These are phyloP conservation scores for Myotis davidii DNA, from an alignment of 2,113 vertebrate species.

Conservation along the genomic window DNA sequence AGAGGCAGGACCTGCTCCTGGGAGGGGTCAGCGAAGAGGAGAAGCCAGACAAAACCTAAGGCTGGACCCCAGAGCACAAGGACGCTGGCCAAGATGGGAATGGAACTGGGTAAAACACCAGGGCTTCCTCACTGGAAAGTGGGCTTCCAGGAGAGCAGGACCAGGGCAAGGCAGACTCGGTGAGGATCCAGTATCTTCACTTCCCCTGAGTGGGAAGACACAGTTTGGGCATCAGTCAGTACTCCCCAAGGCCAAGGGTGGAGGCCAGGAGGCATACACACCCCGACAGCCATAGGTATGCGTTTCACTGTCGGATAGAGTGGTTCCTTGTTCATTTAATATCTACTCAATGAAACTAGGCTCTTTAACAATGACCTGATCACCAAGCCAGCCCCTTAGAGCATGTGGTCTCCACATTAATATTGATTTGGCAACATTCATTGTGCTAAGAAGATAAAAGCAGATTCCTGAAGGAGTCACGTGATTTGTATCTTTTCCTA, in stretches of 20 bases:
- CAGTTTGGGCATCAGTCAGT: background rate
- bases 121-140: background rate
- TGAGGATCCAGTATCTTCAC: background rate
- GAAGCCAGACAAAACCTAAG: background rate
- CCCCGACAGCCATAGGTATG: rapidly evolving
- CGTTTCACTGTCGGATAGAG: no score
- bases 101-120: rapidly evolving
- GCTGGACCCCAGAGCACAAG: background rate
- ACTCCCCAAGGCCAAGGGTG: background rate
- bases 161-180: background rate
- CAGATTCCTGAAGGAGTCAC: background rate
- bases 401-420: background rate
- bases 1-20: background rate
- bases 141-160: background rate
- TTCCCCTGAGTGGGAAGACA: background rate
- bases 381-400: background rate
- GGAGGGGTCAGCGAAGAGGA: background rate
- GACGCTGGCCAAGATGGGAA: background rate
- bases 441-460: background rate
- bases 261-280: background rate
- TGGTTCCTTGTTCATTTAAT: background rate
- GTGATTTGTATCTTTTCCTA: background rate
- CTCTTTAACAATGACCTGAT: background rate
- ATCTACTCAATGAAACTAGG: background rate
- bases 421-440: background rate